Percentiles rank a stretch among this genome's conserved stretches.
Evolutionary conservation across 2,888 invertebrate species (phyloP).

Genomic region (Lamellibrachia columna): DNA sequence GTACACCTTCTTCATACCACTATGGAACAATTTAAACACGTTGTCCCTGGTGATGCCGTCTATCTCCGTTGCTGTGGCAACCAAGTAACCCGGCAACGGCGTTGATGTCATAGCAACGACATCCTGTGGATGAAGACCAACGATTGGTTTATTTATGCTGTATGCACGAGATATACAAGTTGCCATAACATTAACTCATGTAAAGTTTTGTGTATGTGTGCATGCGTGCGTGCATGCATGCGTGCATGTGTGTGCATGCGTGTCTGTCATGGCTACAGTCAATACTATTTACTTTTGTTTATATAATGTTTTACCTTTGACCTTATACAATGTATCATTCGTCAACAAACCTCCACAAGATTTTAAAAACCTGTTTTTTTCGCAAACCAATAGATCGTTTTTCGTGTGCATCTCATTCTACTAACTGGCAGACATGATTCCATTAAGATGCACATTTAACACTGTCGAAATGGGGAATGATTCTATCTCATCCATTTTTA

Average conservation of each 20-base stretch:
- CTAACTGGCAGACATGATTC: no score
- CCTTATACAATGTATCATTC: not conserved
- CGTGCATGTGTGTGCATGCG: not conserved
- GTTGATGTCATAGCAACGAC: conserved; percentile 71
- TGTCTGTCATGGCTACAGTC: no score
- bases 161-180: not conserved
- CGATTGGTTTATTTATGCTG: not conserved
- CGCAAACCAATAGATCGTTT: no score
- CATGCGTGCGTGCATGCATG: not conserved
- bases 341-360: no score
- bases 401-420: no score
- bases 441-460: no score
- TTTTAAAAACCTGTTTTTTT: no score
- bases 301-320: no score
- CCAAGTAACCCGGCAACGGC: conserved; percentile 72
- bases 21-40: conserved; percentile 38
- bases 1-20: conserved; percentile 65
- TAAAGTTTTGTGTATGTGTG: not conserved
- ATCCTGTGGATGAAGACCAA: conserved; percentile 65
- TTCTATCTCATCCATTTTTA: no score
- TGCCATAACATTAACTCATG: no score
- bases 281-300: no score
- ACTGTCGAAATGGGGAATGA: no score
- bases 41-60: conserved; percentile 53
- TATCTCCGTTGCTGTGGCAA: conserved; percentile 62